A percentile compares a stretch with the other conserved stretches of the same genome.
These are phyloP conservation scores for Hydriomena furcata DNA, from an alignment of 2,888 invertebrate genomes.

Conservation along the genomic window DNA sequence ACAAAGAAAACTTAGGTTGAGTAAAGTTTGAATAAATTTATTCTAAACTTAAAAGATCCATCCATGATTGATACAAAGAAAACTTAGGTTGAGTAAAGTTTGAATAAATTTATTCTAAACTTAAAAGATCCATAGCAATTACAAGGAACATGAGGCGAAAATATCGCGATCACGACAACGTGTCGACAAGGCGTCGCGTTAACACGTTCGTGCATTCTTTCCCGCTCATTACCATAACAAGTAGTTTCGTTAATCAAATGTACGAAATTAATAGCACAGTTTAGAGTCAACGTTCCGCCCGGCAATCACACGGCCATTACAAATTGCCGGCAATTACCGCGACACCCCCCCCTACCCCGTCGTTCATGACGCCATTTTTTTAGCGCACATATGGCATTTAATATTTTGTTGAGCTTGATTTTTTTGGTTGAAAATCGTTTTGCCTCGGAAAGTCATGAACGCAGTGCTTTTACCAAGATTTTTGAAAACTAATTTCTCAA, in stretches of 20 bases:
- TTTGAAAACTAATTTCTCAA: too few species aligned
- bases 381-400: conserved; percentile 52
- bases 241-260: conserved; percentile 84
- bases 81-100: too few species aligned
- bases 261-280: conserved; percentile 82
- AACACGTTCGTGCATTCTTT: conserved; percentile 81
- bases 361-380: conserved; percentile 59
- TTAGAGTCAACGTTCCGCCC: conserved; percentile 77
- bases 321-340: conserved; percentile 79
- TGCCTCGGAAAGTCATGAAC: too few species aligned
- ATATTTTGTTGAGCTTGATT: conserved; percentile 15
- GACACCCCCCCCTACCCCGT: conserved; percentile 62
- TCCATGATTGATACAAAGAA: too few species aligned
- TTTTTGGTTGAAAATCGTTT: background rate
- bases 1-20: too few species aligned
- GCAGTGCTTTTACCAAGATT: too few species aligned
- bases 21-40: too few species aligned
- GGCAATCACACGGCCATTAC: conserved; percentile 81
- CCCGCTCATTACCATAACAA: conserved; percentile 81
- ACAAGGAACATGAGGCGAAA: conserved; percentile 65
- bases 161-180: conserved; percentile 74
- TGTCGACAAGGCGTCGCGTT: conserved; percentile 78
- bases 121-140: conserved; percentile 53
- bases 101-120: background rate
- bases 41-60: conserved; percentile 20